phyloP scores from a whole-genome alignment of 2,888 invertebrate species.

The Carterocephalus palaemon region DNA sequence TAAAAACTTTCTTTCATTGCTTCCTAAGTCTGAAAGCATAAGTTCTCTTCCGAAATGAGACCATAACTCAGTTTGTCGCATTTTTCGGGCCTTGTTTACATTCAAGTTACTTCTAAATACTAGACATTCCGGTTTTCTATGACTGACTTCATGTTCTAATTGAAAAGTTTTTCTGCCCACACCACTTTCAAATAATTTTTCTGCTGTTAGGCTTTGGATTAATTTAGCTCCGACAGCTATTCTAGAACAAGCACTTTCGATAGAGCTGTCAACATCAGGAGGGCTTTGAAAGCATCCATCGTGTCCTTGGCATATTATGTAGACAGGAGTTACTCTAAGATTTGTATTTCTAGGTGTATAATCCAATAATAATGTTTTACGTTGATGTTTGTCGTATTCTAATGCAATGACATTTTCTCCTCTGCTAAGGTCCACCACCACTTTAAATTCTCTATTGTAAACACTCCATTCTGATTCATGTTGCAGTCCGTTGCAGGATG shows the following conservation, averaged over 20 bases:
- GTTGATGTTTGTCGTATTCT: slow-evolving; percentile 71
- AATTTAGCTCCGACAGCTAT: slow-evolving; percentile 88
- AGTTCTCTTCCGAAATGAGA: slow-evolving; percentile 90
- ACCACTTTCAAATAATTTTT: slow-evolving; percentile 89
- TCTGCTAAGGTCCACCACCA: slow-evolving; percentile 79
- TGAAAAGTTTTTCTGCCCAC: slow-evolving; percentile 89
- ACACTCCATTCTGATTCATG: slow-evolving; percentile 79
- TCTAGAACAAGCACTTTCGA: slow-evolving; percentile 85
- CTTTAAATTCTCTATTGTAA: slow-evolving; percentile 83
- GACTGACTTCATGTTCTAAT: slow-evolving; percentile 82
- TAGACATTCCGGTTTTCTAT: slow-evolving; percentile 81
- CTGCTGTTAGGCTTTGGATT: slow-evolving; percentile 91
- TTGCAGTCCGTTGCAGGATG: slow-evolving; percentile 60
- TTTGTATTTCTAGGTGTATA: slow-evolving; percentile 80
- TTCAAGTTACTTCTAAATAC: slow-evolving; percentile 86
- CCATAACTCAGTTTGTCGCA: slow-evolving; percentile 91
- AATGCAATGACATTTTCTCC: slow-evolving; percentile 83
- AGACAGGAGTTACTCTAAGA: slow-evolving; percentile 86
- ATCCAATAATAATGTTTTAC: slow-evolving; percentile 68
- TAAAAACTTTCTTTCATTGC: slow-evolving; percentile 88
- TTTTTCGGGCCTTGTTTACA: slow-evolving; percentile 83
- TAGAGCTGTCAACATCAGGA: slow-evolving; percentile 79
- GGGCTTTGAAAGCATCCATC: slow-evolving; percentile 88
- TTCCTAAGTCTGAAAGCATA: slow-evolving; percentile 82
- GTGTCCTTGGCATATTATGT: slow-evolving; percentile 89